Conservation (phyloP, 2,888 invertebrate species). For the Deilephila porcellus region DNA sequence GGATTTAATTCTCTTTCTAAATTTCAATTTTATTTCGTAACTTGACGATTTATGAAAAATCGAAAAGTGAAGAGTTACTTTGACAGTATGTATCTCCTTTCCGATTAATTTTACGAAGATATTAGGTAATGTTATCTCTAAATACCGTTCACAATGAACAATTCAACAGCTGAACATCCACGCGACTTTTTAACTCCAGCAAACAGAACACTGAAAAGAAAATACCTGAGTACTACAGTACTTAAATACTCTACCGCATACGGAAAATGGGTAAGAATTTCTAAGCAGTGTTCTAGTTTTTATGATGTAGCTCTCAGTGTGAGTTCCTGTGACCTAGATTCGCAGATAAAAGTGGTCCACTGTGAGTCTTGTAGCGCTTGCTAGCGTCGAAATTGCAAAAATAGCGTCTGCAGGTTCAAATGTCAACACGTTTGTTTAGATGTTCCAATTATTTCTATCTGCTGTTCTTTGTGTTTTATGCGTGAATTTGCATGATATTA, state of each 20-base stretch:
- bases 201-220: not conserved
- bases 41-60: no score
- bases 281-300: slow-evolving; percentile 25
- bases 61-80: no score
- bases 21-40: no score
- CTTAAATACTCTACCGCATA: slow-evolving; percentile 17
- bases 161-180: no score
- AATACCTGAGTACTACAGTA: not conserved
- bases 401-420: slow-evolving; percentile 31
- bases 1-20: no score
- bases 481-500: not conserved
- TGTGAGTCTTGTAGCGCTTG: slow-evolving; percentile 50
- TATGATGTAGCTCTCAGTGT: slow-evolving; percentile 22
- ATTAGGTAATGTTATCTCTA: no score
- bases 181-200: no score
- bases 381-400: slow-evolving; percentile 48
- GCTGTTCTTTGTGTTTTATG: not conserved
- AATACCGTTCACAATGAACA: no score
- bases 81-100: no score
- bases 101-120: no score
- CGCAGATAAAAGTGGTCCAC: slow-evolving; percentile 53
- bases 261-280: slow-evolving; percentile 24
- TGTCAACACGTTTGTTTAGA: slow-evolving; percentile 35
- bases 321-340: slow-evolving; percentile 64
- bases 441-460: not conserved